A percentile compares a stretch with the other conserved stretches of the same genome.
These are phyloP conservation scores for Clarias gariepinus DNA, from an alignment of 2,113 vertebrate genomes.

Conservation along the genomic window DNA sequence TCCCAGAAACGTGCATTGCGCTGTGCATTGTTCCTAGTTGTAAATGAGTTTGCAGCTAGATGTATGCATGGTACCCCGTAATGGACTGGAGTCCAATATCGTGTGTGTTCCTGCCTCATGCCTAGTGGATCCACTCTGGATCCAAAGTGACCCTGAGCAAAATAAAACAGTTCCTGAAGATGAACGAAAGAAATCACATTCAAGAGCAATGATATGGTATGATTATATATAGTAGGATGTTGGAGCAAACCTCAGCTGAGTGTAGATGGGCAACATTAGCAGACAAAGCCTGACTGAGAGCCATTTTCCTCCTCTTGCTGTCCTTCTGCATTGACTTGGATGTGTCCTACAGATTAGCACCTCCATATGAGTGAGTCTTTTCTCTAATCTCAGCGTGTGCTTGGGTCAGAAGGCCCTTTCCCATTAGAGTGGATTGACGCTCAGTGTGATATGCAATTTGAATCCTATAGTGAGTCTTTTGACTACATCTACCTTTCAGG, in stretches of 20 bases:
- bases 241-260: not conserved
- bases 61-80: not conserved
- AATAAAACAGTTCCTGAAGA: not conserved
- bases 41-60: no score
- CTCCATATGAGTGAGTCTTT: conserved; percentile 44
- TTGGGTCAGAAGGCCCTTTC: conserved; percentile 48
- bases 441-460: conserved; percentile 54
- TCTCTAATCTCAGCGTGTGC: conserved; percentile 57
- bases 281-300: conserved; percentile 15
- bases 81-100: not conserved
- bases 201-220: no score
- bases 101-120: not conserved
- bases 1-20: not conserved
- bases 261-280: conserved; percentile 9
- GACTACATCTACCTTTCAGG: conserved; percentile 28
- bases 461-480: conserved; percentile 42
- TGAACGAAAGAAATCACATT: not conserved
- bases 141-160: not conserved
- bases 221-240: no score
- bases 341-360: conserved; percentile 48
- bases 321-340: conserved; percentile 51
- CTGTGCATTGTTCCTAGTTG: not conserved
- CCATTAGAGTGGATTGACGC: conserved; percentile 46
- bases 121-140: not conserved
- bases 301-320: conserved; percentile 18